Conservation (phyloP, 2,888 invertebrate genomes). For the Penaeus monodon region DNA sequence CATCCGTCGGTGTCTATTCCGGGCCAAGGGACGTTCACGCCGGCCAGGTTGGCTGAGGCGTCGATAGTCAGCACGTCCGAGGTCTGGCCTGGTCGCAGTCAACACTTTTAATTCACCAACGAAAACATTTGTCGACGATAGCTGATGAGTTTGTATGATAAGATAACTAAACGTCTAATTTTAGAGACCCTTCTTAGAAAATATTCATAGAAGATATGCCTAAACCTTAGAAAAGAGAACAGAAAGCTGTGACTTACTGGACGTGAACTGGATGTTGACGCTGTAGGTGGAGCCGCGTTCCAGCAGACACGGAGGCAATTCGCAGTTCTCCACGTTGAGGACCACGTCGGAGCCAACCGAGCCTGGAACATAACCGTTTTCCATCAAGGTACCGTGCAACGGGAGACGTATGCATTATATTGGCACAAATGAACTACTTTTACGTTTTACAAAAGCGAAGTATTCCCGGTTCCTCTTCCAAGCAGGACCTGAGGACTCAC, state of each 20-base stretch:
- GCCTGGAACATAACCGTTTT: slow-evolving; percentile 21
- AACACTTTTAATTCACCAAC: background rate
- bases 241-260: slow-evolving; percentile 18
- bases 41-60: slow-evolving; percentile 37
- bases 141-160: background rate
- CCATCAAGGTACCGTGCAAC: background rate
- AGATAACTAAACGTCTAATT: no score
- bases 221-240: background rate
- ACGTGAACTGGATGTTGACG: slow-evolving; percentile 29
- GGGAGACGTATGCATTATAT: no score
- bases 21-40: slow-evolving; percentile 38
- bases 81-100: slow-evolving; percentile 10
- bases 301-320: slow-evolving; percentile 38
- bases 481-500: slow-evolving; percentile 19
- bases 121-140: background rate
- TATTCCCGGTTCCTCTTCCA: slow-evolving; percentile 1
- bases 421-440: background rate
- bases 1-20: slow-evolving; percentile 51
- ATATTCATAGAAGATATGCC: background rate
- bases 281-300: slow-evolving; percentile 27
- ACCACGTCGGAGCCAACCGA: slow-evolving; percentile 36
- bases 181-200: background rate
- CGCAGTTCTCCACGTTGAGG: slow-evolving; percentile 34
- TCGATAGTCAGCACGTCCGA: slow-evolving; percentile 6
- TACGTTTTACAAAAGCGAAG: no score